phyloP scores from a whole-genome alignment of 2,113 vertebrate species.

The Phrynocephalus versicolor region DNA sequence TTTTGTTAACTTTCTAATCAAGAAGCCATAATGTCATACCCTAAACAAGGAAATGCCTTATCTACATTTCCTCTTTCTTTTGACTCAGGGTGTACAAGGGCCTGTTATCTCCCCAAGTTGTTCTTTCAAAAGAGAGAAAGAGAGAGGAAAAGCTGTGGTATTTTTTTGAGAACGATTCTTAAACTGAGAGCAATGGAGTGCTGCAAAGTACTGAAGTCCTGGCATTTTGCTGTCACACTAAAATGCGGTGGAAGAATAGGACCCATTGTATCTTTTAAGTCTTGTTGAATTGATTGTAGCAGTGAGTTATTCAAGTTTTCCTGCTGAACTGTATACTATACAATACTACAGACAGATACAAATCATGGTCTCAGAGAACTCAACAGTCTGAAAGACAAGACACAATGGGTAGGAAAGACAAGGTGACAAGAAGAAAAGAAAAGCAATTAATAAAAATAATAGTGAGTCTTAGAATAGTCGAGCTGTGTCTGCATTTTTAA shows the following conservation, averaged over 20 bases:
- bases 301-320: not conserved
- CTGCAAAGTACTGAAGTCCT: conserved; percentile 18
- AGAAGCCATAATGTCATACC: not conserved
- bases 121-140: not conserved
- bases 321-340: not conserved
- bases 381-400: conserved; percentile 1
- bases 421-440: not conserved
- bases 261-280: not conserved
- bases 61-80: not conserved
- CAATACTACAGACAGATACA: not conserved
- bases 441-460: not conserved
- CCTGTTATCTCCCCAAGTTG: not conserved
- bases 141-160: not conserved
- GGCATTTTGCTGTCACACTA: not conserved
- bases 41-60: no score
- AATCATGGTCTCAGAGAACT: not conserved
- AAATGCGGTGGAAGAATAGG: not conserved
- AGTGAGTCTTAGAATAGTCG: not conserved
- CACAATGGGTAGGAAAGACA: conserved; percentile 1
- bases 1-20: not conserved
- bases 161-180: not conserved
- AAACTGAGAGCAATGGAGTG: not conserved
- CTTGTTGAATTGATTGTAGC: conserved; percentile 3
- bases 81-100: not conserved
- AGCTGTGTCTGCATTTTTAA: conserved; percentile 9